A percentile compares a stretch with the other conserved stretches of the same genome.
Evolutionary conservation across 2,113 vertebrate species (phyloP).

Genomic region (Cyprinus carpio): DNA sequence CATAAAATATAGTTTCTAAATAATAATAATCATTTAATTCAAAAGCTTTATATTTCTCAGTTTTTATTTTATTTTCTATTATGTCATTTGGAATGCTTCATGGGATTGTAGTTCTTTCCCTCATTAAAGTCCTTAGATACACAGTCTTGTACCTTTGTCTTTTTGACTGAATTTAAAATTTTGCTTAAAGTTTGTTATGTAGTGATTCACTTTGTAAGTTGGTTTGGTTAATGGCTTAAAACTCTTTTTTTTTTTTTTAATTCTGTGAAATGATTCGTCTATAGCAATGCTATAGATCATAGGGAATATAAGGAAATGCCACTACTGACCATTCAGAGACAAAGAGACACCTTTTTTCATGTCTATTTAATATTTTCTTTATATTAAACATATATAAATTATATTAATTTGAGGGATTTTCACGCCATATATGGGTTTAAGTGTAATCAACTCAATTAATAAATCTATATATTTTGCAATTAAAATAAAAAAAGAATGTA

Average conservation of each 20-base stretch:
- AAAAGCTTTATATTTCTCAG: neutral
- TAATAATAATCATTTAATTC: neutral
- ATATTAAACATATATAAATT: neutral
- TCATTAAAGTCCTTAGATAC: no score
- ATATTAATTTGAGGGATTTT: neutral
- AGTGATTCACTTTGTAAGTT: neutral
- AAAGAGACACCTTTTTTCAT: no score
- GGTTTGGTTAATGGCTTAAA: neutral
- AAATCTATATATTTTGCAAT: neutral
- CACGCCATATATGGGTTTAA: neutral
- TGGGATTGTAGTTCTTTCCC: neutral
- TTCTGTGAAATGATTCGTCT: no score
- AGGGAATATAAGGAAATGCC: no score
- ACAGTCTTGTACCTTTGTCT: no score
- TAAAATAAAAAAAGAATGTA: neutral
- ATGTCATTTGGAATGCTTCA: neutral
- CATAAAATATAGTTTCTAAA: neutral
- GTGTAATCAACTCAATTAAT: neutral
- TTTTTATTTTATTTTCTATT: neutral
- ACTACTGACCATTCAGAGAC: no score
- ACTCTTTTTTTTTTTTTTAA: neutral
- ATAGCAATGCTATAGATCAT: no score
- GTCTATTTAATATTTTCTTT: neutral
- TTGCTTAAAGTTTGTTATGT: neutral
- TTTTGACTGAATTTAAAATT: neutral